Evolutionary conservation across 1,140 invertebrate genomes (phyloP), one percentile per base, ranked within the genome.

Genomic region (Stegodyphus mimosarum): DNA sequence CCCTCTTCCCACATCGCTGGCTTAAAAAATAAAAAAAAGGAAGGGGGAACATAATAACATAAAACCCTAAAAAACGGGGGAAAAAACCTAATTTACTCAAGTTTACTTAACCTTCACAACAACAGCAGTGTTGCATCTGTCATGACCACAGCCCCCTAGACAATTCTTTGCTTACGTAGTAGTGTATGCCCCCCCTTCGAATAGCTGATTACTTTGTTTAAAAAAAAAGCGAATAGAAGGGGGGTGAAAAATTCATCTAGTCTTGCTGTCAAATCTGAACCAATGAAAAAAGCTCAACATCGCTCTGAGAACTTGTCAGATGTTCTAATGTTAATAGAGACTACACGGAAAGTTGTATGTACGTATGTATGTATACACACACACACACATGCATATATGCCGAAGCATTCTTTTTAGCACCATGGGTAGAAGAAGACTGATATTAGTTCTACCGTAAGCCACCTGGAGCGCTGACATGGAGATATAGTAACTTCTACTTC

Each of bases 81-180:
- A 55, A 64, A 81, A 81, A 81, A 81, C 78, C 69, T 81, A 81
- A 81, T 81, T 81, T 81, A 81, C 49, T 69, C 7, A 64, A 81
- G 78, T 81, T 81, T 81, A 60, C 53, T 71, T 81, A 81, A 81
- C 69, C 78, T 81, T 72, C 78, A 81, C n/a, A 18, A 55, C 53
- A 51, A 17, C 33, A 70, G 52, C 69, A 50, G 49, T 18, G 78
- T 55, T 69, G 69, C 78, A 81, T 81, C 69, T 81, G 70, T 81
- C 78, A 81, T 72, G 48, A 33, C 15, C n/a, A 66, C 48, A 17
- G 48, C 76, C 18, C 76, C 64, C 53, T 69, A 49, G 48, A 55
- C 60, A 60, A 60, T 9, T 33, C 66, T 15, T 33, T 63, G 10
- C 73, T 63, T 63, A n/a, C 63, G 13, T 51, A 11, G 15, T 4